These are phyloP conservation scores for Onthophagus sagittarius DNA, from an alignment of 2,888 invertebrate genomes.

Conservation along the genomic window DNA sequence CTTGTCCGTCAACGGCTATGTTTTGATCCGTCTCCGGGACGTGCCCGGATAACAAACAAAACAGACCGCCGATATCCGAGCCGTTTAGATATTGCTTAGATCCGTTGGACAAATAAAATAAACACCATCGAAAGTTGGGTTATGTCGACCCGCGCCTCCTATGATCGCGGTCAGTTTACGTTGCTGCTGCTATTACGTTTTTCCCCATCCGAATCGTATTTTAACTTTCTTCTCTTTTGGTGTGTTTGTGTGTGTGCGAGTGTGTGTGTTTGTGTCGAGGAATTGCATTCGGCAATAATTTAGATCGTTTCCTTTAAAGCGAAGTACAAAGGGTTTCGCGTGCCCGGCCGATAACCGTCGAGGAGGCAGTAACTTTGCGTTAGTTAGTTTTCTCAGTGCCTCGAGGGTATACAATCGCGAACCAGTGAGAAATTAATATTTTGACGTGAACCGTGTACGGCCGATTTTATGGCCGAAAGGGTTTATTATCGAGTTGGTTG, in stretches of 20 bases:
- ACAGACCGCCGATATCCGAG: neutral
- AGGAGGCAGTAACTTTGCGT: neutral
- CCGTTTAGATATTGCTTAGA: neutral
- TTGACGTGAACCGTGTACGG: neutral
- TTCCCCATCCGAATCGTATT: neutral
- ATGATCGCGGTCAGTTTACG: neutral
- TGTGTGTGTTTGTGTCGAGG: neutral
- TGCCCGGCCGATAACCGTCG: neutral
- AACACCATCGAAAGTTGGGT: neutral
- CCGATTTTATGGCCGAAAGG: neutral
- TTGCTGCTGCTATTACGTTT: neutral
- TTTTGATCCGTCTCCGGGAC: neutral
- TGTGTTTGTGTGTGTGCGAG: too few relatives aligned
- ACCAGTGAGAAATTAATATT: neutral
- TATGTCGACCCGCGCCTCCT: neutral
- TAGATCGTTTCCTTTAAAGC: neutral
- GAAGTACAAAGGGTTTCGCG: neutral
- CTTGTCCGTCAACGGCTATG: neutral
- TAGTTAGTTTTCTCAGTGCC: neutral
- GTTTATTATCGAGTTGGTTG: neutral
- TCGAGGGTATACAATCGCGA: neutral
- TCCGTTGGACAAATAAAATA: neutral
- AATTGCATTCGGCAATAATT: neutral
- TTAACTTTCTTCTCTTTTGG: neutral
- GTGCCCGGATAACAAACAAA: neutral